phyloP scores from a whole-genome alignment of 2,888 invertebrate species.

The Carabus problematicus region DNA sequence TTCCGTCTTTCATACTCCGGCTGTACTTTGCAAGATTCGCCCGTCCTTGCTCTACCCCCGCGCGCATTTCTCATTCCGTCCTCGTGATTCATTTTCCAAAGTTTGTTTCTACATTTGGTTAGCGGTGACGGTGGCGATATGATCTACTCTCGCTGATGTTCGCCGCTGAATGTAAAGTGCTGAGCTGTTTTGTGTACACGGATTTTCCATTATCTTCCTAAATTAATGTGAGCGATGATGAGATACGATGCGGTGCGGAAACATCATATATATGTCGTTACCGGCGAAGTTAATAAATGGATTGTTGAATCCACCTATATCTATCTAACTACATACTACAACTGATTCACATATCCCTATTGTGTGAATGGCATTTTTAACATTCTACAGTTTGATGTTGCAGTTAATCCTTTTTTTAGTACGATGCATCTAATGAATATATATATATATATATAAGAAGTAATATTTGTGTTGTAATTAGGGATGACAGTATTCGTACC shows the following conservation, averaged over 20 bases:
- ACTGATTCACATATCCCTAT: too few relatives aligned
- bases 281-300: neutral
- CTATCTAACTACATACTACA: too few relatives aligned
- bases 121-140: neutral
- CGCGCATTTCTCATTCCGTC: neutral
- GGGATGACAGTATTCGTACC: too few relatives aligned
- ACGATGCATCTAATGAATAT: too few relatives aligned
- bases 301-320: too few relatives aligned
- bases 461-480: too few relatives aligned
- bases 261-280: constrained; percentile 6
- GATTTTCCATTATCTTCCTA: constrained; percentile 18
- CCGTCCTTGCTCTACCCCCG: neutral
- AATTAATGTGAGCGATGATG: constrained; percentile 13
- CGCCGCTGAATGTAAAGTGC: neutral
- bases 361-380: too few relatives aligned
- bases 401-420: too few relatives aligned
- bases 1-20: too few relatives aligned
- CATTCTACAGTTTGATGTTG: too few relatives aligned
- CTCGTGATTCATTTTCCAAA: neutral
- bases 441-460: too few relatives aligned
- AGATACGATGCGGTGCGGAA: neutral
- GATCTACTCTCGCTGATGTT: neutral
- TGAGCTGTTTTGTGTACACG: constrained; percentile 17
- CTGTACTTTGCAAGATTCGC: too few relatives aligned
- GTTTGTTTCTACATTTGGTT: constrained; percentile 14